Base-by-base conservation (phyloP, 2,888 invertebrate genomes). In the Zaprionus lineosus region DNA sequence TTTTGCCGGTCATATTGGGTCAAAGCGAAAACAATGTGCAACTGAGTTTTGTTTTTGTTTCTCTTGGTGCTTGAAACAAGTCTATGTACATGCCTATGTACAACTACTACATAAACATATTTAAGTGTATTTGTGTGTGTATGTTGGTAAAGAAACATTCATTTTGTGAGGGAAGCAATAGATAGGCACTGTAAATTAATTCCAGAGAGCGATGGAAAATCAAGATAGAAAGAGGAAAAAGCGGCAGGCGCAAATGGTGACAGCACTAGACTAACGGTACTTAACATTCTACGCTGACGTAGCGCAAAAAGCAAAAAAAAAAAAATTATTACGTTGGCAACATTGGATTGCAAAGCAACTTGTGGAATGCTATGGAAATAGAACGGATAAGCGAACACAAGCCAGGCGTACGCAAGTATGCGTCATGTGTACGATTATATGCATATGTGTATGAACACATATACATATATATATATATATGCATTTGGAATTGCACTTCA, bases 361-460 rank as follows among this genome's bases (percentile, higher is more conserved):
- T 73, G 76, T 76, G 73, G 76, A 76, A 73, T 75, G 76, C 59
- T 51, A 44, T 72, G 48, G 57, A 66, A 73, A 69, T 61, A 61
- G 69, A 72, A 65, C 37, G 46, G 39, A 39, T 16, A 8, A 50
- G n/a, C n/a, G n/a, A 41, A 19, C 4, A 37, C 31, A 26, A 19
- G 19, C 31, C 36, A 52, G 16, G 47, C 44, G 56, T 16, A 50
- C 16, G 26, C 21, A 15, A 43, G 31, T 21, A 48, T 66, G 58
- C 40, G 51, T 61, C 66, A 53, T 53, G n/a, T 21, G 14, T 18
- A 11, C 15, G 3, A 4, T 24, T n/a, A 19, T 3, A 19, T 31
- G 6, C 14, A 1, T 18, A n/a, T 47, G 33, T 15, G 16, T 36
- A 19, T 21, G 28, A 33, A 7, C 44, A 57, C 62, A 6, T 26